Percentiles rank a stretch among this genome's conserved stretches.
These are phyloP conservation scores for Poecilia gillii DNA, from an alignment of 2,797 vertebrate species.

Conservation along the genomic window DNA sequence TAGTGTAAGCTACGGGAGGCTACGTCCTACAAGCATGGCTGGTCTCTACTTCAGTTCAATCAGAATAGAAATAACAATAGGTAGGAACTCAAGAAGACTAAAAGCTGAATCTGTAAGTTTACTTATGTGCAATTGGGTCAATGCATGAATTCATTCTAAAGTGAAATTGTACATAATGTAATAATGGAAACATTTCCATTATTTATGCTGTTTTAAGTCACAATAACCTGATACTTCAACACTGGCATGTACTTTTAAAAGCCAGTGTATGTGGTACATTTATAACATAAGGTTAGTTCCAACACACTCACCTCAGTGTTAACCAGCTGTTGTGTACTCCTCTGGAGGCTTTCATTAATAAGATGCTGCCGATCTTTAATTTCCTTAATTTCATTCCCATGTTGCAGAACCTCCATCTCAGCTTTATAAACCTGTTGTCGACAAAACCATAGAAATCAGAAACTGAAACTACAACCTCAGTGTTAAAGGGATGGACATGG, in stretches of 20 bases:
- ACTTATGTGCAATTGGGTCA: not conserved
- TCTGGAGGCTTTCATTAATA: constrained; percentile 81
- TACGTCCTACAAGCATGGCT: not conserved
- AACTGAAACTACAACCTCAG: not conserved
- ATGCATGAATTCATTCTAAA: not conserved
- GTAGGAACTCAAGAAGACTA: not conserved
- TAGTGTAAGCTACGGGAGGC: not conserved
- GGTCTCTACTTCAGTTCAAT: not conserved
- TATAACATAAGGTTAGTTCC: not conserved
- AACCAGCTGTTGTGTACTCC: constrained; percentile 83
- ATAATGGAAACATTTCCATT: not conserved
- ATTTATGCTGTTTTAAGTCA: not conserved
- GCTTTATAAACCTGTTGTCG: constrained; percentile 82
- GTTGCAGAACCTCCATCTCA: constrained; percentile 72
- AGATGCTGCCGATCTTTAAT: constrained; percentile 79
- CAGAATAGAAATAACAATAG: not conserved
- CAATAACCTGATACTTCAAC: not conserved
- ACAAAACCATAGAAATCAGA: not conserved
- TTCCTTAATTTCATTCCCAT: constrained; percentile 78
- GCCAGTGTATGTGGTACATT: not conserved
- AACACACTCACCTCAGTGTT: constrained; percentile 84
- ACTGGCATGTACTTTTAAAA: not conserved
- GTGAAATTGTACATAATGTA: not conserved
- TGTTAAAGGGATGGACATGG: not conserved
- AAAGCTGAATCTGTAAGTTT: not conserved